phyloP scores from a whole-genome alignment of 2,113 vertebrate species.

The Leptocoma aspasia region DNA sequence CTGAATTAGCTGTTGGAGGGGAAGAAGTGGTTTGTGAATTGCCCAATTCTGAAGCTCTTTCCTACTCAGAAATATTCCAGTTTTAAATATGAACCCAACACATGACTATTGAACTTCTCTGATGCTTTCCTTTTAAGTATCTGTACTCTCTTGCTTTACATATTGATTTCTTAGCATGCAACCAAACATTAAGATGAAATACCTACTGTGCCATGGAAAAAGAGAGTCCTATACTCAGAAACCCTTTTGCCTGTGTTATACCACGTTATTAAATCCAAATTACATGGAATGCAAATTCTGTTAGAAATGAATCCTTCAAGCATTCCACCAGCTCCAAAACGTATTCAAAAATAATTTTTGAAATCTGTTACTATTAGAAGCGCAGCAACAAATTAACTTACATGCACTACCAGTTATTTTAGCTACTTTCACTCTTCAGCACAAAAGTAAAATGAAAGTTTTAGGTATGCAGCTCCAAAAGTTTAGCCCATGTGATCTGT shows the following conservation, averaged over 20 bases:
- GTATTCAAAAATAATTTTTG: neutral
- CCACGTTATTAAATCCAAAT: conserved; percentile 22
- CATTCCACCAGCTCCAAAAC: neutral
- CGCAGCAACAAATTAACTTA: neutral
- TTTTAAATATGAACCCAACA: neutral
- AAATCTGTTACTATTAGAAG: neutral
- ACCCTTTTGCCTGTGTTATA: neutral
- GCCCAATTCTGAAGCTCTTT: neutral
- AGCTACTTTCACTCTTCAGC: neutral
- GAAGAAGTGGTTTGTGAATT: conserved; percentile 27
- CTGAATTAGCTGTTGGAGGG: conserved; percentile 24
- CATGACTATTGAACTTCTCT: neutral
- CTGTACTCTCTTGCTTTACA: neutral
- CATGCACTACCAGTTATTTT: neutral
- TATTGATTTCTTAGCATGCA: conserved; percentile 20
- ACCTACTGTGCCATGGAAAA: conserved; percentile 37
- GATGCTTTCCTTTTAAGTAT: conserved; percentile 22
- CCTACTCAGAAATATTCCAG: neutral
- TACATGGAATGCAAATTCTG: conserved; percentile 3
- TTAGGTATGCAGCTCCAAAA: neutral
- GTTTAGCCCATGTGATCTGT: neutral
- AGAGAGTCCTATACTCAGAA: neutral
- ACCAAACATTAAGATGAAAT: conserved; percentile 44
- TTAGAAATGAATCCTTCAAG: neutral
- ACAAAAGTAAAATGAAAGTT: neutral